Percentiles rank a stretch among this genome's conserved stretches.
phyloP scores from a whole-genome alignment of 2,888 invertebrate species.

The Imbricaverruca yamaguchii region DNA sequence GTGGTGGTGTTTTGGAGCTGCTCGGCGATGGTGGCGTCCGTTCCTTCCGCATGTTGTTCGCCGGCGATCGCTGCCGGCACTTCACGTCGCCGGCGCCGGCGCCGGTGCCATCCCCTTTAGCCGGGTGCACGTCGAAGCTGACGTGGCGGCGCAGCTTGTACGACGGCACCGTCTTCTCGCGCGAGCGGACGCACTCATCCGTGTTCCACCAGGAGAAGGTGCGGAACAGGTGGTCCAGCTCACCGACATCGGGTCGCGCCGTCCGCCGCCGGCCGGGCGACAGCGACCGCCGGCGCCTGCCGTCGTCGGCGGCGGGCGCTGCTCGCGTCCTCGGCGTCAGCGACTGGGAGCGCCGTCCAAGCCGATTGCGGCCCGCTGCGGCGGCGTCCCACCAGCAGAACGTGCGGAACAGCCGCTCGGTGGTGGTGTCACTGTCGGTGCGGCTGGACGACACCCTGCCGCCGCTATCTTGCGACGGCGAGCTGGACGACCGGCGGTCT shows the following conservation, averaged over 20 bases:
- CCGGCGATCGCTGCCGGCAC: no score
- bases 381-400: not conserved
- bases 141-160: not conserved
- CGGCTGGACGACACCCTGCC: not conserved
- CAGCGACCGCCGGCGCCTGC: not conserved
- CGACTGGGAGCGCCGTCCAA: no score
- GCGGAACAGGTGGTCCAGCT: not conserved
- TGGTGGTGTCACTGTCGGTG: not conserved
- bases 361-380: not conserved
- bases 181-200: not conserved
- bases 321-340: no score
- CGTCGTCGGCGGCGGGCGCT: not conserved
- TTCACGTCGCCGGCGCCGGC: not conserved
- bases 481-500: not conserved
- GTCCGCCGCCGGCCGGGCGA: not conserved
- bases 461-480: not conserved
- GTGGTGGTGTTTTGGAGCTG: not conserved
- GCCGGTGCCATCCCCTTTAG: no score
- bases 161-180: not conserved
- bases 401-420: not conserved
- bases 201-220: slow-evolving; percentile 11
- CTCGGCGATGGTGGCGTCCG: not conserved
- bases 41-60: no score
- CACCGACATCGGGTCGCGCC: not conserved
- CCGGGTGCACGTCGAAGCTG: not conserved